Evolutionary conservation across 2,888 invertebrate genomes (phyloP).

Genomic region (Clusia tigrina): DNA sequence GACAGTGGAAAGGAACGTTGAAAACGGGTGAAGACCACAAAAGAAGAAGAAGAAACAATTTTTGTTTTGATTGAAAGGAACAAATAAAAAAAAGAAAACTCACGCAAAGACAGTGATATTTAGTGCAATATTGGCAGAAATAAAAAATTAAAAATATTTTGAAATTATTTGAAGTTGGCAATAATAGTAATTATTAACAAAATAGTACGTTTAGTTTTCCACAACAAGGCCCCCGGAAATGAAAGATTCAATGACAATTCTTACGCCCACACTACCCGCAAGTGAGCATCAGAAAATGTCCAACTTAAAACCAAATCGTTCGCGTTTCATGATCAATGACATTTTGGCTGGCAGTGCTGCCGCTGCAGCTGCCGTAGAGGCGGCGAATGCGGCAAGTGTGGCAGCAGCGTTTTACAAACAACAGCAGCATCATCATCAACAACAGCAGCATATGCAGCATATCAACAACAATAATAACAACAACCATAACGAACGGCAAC

Average conservation of each 20-base stretch:
- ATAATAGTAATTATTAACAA: conserved; percentile 2
- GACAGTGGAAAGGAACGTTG: conserved; percentile 55
- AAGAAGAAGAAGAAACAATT: conserved; percentile 10
- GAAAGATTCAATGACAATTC: conserved; percentile 62
- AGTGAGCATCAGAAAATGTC: conserved; percentile 45
- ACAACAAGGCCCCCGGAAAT: conserved; percentile 41
- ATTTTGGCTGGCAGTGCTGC: conserved; percentile 59
- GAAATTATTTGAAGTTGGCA: background rate
- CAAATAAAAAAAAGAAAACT: background rate
- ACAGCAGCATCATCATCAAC: too few species aligned
- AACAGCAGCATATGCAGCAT: conserved; percentile 37
- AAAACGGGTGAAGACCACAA: conserved; percentile 36
- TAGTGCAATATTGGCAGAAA: background rate
- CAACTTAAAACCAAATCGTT: conserved; percentile 58
- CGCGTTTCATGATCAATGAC: conserved; percentile 61
- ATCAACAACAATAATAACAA: conserved; percentile 33
- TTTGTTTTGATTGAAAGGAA: too few species aligned
- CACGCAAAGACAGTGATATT: background rate
- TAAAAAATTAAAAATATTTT: background rate
- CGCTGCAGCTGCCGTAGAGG: conserved; percentile 47
- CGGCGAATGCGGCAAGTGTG: conserved; percentile 46
- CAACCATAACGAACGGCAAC: conserved; percentile 25
- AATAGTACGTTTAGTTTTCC: conserved; percentile 9
- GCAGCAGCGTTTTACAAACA: conserved; percentile 53
- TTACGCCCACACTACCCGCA: conserved; percentile 50